A percentile compares a stretch with the other conserved stretches of the same genome.
These are phyloP conservation scores for Polypterus senegalus DNA, from an alignment of 2,113 vertebrate species.

Conservation along the genomic window DNA sequence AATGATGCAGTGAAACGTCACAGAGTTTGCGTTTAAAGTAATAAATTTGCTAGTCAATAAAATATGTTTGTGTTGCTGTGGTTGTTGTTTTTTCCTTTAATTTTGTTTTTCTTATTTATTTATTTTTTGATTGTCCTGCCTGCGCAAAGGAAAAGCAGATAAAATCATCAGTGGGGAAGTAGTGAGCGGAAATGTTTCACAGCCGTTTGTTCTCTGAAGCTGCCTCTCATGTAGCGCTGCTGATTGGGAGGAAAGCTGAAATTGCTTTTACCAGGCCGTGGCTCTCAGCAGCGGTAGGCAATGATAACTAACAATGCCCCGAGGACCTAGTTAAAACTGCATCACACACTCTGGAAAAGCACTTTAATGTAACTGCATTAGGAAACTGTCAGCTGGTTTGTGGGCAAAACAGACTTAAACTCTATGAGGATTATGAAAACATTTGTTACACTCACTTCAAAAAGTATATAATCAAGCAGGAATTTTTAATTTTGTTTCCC, in stretches of 20 bases:
- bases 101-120: too few species aligned
- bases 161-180: conserved; percentile 43
- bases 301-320: conserved; percentile 88
- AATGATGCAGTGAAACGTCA: too few species aligned
- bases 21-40: too few species aligned
- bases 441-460: conserved; percentile 59
- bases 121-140: conserved; percentile 32
- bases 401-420: conserved; percentile 52
- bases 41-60: too few species aligned
- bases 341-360: conserved; percentile 62
- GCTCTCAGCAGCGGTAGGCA: conserved; percentile 67
- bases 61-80: too few species aligned
- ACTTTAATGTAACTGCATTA: conserved; percentile 81
- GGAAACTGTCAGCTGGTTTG: conserved; percentile 66
- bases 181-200: conserved; percentile 27
- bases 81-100: too few species aligned
- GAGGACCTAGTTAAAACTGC: conserved; percentile 85
- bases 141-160: conserved; percentile 44
- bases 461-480: conserved; percentile 40
- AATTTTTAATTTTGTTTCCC: conserved; percentile 51
- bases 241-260: conserved; percentile 69
- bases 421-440: conserved; percentile 49
- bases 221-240: conserved; percentile 54
- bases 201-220: conserved; percentile 51
- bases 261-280: conserved; percentile 50